Evolutionary conservation across 2,888 invertebrate species (phyloP).

Genomic region (Mechanitis messenoides): DNA sequence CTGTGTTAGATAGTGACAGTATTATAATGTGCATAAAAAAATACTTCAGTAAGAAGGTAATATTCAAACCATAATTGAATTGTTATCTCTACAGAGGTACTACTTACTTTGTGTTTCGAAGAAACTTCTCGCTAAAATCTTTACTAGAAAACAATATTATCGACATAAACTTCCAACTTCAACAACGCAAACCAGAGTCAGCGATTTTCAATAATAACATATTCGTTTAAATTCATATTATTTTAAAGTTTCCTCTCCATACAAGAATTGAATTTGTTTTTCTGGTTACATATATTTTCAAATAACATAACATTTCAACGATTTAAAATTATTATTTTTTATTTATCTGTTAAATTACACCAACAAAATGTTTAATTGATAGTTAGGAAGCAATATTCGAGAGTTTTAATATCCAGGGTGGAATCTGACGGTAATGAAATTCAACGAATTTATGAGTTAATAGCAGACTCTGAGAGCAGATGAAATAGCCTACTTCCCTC

Average conservation of each 20-base stretch:
- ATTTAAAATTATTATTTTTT: no score
- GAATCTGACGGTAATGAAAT: slow-evolving; percentile 37
- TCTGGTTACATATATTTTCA: neutral
- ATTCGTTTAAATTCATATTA: no score
- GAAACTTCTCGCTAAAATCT: no score
- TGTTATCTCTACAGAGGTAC: no score
- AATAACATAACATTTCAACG: no score
- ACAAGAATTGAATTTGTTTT: no score
- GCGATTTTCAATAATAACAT: slow-evolving; percentile 11
- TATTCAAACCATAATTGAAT: no score
- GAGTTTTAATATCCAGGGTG: slow-evolving; percentile 24
- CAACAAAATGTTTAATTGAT: neutral
- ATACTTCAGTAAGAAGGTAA: no score
- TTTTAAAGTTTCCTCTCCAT: neutral
- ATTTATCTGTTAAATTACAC: no score
- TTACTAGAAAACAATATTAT: slow-evolving; percentile 23
- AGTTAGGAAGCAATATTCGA: slow-evolving; percentile 12
- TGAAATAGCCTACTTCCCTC: slow-evolving; percentile 22
- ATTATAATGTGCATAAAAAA: no score
- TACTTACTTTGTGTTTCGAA: no score
- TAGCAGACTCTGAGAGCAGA: slow-evolving; percentile 38
- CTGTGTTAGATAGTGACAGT: no score
- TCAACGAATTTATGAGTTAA: slow-evolving; percentile 46
- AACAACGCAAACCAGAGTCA: slow-evolving; percentile 14
- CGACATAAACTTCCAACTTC: slow-evolving; percentile 21